Percentiles rank a stretch among this genome's conserved stretches.
These are phyloP conservation scores for Myzus persicae DNA, from an alignment of 1,140 invertebrate species.

Conservation along the genomic window DNA sequence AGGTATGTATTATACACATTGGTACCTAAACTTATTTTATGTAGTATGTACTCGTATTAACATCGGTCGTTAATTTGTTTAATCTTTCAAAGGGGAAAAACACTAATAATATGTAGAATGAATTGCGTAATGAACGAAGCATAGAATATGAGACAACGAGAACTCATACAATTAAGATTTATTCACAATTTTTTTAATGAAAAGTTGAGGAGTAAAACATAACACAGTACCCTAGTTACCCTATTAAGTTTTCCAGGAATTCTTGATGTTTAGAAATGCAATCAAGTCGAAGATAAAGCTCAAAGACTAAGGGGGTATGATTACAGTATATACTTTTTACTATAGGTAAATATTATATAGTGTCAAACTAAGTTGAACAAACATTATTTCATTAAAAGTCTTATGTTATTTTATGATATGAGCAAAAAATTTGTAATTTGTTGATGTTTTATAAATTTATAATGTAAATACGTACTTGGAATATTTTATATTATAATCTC, in stretches of 20 bases:
- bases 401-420: background rate
- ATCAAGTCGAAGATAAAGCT: background rate
- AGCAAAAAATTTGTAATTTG: background rate
- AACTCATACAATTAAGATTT: background rate
- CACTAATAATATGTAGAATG: background rate
- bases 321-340: no score
- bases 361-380: background rate
- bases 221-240: background rate
- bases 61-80: background rate
- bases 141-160: background rate
- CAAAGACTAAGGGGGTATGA: background rate
- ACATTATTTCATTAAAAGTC: background rate
- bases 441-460: background rate
- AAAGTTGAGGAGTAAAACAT: background rate
- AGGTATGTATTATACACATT: no score
- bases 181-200: background rate
- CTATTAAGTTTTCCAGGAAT: background rate
- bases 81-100: background rate
- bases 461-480: background rate
- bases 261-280: background rate
- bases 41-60: background rate
- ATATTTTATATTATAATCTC: background rate
- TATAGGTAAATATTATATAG: background rate
- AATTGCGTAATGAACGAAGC: background rate
- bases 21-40: background rate